Conservation (phyloP, 2,888 invertebrate species). For the Diloba caeruleocephala region DNA sequence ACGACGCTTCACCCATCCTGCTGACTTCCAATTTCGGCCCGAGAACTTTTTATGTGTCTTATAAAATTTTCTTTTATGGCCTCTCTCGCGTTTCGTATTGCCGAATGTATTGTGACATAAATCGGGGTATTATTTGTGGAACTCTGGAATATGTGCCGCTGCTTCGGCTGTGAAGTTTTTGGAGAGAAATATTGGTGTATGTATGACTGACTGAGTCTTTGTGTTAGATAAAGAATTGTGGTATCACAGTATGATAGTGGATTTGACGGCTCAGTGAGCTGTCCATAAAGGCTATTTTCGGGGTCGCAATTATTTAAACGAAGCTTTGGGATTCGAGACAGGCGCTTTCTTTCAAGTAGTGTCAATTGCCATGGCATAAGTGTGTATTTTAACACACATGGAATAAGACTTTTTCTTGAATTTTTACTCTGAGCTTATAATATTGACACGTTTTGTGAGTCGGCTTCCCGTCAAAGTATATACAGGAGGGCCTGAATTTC, state of each 20-base stretch:
- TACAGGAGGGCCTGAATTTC: too few species aligned
- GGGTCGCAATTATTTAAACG: background rate
- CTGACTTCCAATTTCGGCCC: conserved; percentile 82
- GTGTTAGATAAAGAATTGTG: background rate
- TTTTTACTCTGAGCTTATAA: too few species aligned
- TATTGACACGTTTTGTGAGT: too few species aligned
- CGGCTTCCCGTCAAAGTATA: too few species aligned
- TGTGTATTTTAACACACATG: too few species aligned
- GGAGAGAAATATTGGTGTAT: background rate
- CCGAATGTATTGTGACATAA: conserved; percentile 59
- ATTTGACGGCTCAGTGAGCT: too few species aligned
- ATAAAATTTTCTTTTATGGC: conserved; percentile 82
- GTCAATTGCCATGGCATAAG: too few species aligned
- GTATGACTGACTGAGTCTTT: background rate
- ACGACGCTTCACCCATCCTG: conserved; percentile 64
- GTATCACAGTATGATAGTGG: background rate
- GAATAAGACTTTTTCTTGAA: too few species aligned
- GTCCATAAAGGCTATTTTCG: too few species aligned
- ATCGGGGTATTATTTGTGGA: conserved; percentile 48
- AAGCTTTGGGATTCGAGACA: too few species aligned
- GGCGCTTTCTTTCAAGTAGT: too few species aligned
- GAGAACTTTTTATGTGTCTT: conserved; percentile 85
- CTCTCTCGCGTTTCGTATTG: conserved; percentile 47
- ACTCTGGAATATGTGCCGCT: background rate
- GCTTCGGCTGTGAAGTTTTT: conserved; percentile 9